phyloP scores from a whole-genome alignment of 2,888 invertebrate species.

The Rhogogaster chlorosoma region DNA sequence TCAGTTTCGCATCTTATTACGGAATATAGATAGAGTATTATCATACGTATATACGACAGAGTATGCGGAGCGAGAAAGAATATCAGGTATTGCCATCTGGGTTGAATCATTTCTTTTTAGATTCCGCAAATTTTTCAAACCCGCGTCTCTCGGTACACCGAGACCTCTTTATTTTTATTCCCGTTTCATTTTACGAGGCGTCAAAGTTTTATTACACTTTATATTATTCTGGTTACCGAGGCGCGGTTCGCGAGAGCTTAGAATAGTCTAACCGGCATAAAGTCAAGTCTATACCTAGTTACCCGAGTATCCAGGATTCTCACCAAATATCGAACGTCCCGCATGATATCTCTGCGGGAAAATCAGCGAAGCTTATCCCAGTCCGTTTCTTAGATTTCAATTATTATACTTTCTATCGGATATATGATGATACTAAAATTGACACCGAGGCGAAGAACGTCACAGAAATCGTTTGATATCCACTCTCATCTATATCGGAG shows the following conservation, averaged over 20 bases:
- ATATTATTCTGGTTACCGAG: constrained; percentile 27
- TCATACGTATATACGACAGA: neutral
- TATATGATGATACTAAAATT: too few species aligned
- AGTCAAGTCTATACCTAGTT: neutral
- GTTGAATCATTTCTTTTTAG: neutral
- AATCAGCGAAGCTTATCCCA: neutral
- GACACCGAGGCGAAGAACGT: neutral
- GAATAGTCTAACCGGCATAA: constrained; percentile 16
- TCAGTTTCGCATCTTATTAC: neutral
- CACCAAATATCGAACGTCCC: neutral
- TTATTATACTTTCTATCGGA: too few species aligned
- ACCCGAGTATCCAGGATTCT: neutral
- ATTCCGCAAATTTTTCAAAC: neutral
- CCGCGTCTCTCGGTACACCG: neutral
- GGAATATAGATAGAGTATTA: neutral
- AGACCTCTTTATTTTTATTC: constrained; percentile 29
- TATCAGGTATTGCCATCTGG: neutral
- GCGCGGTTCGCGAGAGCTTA: neutral
- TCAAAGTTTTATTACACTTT: constrained; percentile 35
- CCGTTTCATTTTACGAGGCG: constrained; percentile 27
- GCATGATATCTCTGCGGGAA: neutral
- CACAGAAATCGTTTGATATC: neutral
- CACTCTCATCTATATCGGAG: neutral
- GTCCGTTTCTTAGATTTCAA: neutral
- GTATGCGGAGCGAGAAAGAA: neutral